Percentiles rank a stretch among this genome's conserved stretches.
Evolutionary conservation across 2,888 invertebrate genomes (phyloP).

Genomic region (Zele albiditarsus): DNA sequence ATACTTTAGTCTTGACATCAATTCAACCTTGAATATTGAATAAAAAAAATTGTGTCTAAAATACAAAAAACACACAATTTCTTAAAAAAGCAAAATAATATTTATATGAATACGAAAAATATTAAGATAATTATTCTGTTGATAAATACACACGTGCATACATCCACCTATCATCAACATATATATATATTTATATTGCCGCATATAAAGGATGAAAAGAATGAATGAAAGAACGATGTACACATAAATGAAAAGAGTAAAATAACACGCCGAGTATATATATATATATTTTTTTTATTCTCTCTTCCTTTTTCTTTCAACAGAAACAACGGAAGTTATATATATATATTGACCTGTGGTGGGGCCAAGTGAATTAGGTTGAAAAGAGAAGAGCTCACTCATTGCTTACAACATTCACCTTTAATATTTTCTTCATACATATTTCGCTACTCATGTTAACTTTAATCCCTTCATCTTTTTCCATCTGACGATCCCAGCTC

Average conservation of each 20-base stretch:
- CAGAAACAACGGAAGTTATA: constrained; percentile 29
- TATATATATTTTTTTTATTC: background rate
- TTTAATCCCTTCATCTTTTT: constrained; percentile 11
- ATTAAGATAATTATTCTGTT: background rate
- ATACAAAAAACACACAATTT: constrained; percentile 24
- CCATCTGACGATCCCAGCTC: constrained; percentile 3
- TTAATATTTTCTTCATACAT: constrained; percentile 29
- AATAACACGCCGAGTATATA: constrained; percentile 4
- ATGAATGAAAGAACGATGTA: background rate
- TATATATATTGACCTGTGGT: constrained; percentile 7
- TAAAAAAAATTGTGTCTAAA: constrained; percentile 24
- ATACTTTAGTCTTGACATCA: constrained; percentile 43
- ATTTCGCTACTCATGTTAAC: constrained; percentile 20
- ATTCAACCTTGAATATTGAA: constrained; percentile 14
- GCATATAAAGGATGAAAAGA: background rate
- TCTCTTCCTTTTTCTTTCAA: background rate
- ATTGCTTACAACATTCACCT: constrained; percentile 12
- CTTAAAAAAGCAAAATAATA: too few relatives aligned
- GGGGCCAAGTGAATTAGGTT: constrained; percentile 44
- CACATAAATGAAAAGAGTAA: constrained; percentile 6
- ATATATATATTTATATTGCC: too few relatives aligned
- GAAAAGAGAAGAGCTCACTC: constrained; percentile 30
- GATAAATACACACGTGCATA: background rate
- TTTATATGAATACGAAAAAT: background rate
- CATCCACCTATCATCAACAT: too few relatives aligned